These are phyloP conservation scores for Diploscapter pachys DNA, from an alignment of 1,140 invertebrate species.

Conservation along the genomic window DNA sequence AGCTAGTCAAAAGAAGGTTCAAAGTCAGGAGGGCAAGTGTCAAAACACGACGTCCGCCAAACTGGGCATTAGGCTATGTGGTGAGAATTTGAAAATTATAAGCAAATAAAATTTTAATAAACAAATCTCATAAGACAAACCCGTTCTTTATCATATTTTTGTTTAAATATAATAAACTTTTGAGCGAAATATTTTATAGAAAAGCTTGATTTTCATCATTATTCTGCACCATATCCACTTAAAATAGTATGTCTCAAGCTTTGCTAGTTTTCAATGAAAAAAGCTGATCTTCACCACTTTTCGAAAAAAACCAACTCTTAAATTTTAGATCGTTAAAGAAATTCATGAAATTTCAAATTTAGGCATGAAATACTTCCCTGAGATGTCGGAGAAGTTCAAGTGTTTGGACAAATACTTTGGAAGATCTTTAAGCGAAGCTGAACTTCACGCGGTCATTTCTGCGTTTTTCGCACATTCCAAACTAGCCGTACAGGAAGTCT, in stretches of 20 bases:
- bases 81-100: slow-evolving; percentile 85
- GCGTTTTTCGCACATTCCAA: slow-evolving; percentile 71
- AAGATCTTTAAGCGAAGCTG: neutral
- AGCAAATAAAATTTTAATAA: slow-evolving; percentile 59
- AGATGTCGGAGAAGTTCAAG: slow-evolving; percentile 10
- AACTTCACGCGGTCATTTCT: neutral
- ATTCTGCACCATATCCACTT: slow-evolving; percentile 4
- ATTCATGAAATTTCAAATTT: slow-evolving; percentile 73
- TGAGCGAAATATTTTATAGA: slow-evolving; percentile 66
- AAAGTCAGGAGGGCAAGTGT: slow-evolving; percentile 85
- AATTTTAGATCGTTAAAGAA: slow-evolving; percentile 84
- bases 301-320: slow-evolving; percentile 35
- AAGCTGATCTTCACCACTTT: too few species aligned
- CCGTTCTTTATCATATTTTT: slow-evolving; percentile 53
- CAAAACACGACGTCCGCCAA: slow-evolving; percentile 79
- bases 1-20: slow-evolving; percentile 79
- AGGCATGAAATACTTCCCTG: slow-evolving; percentile 71
- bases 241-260: neutral
- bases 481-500: slow-evolving; percentile 62
- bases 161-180: slow-evolving; percentile 58
- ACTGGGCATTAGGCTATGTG: slow-evolving; percentile 76
- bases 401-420: neutral
- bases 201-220: slow-evolving; percentile 73
- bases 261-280: too few species aligned
- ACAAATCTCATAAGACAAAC: too few species aligned